Base-by-base conservation (phyloP, 2,888 invertebrate genomes). In the Campoletis raptor region DNA sequence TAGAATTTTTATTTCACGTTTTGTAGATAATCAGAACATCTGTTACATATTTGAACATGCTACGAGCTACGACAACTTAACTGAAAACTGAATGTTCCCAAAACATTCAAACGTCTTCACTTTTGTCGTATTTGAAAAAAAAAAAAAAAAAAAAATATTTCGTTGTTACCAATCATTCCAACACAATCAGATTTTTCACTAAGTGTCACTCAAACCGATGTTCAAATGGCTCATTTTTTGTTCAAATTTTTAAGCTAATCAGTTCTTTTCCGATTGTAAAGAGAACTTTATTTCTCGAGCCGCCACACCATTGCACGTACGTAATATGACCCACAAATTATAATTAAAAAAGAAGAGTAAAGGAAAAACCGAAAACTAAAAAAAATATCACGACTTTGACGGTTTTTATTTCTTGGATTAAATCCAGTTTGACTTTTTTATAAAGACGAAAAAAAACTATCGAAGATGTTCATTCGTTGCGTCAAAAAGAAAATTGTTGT, bases 11-110 rank as follows among this genome's bases (percentile, higher is more conserved):
- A 9, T 37, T 66, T 37, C n/a, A 2, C 3, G 5, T 76, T 76
- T 85, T 80, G 3, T 42, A 86, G 86, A 77, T 86, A n/a, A 74
- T 86, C 21, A 83, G 77, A 66, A 86, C 83, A n/a, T 81, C 81
- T 0, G 42, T 83, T 5, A 83, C 77, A 12, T 86, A 86, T 57
- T 66, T 86, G 36, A 83, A 86, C 72, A 86, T 86, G 83, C 52
- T 86, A 37, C 77, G 81, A 76, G 70, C 86, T 8, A 40, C 67
- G 12, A 64, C 72, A 12, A 52, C 40, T n/a, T 76, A 24, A 74
- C 15, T n/a, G 48, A 30, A 12, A 48, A 9, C 15, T 70, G 12
- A 70, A 67, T n/a, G n/a, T 52, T n/a, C 6, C 8, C 40, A 67
- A 21, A 10, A 10, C 40, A 67, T 42, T 3, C 2, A 42, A 67